phyloP scores from a whole-genome alignment of 1,140 invertebrate genomes.

The Catajapyx aquilonaris region DNA sequence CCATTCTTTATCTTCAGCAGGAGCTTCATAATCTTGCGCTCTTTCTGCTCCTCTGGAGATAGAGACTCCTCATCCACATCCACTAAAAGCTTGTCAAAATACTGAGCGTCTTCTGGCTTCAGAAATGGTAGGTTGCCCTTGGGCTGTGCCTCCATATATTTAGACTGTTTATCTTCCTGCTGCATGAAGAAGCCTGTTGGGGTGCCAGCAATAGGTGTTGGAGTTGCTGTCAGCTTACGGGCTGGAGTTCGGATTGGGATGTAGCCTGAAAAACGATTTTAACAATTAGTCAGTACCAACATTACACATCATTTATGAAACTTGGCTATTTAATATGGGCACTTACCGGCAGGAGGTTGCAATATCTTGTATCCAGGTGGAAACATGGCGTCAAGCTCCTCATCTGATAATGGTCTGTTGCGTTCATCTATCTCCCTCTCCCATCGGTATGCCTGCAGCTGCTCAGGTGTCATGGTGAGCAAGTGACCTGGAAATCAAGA shows the following conservation, averaged over 20 bases:
- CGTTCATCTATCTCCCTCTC: slow-evolving; percentile 96
- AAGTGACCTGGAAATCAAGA: slow-evolving; percentile 44
- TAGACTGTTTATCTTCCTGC: slow-evolving; percentile 58
- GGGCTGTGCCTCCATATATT: slow-evolving; percentile 90
- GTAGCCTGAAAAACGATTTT: slow-evolving; percentile 37
- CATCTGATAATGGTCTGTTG: slow-evolving; percentile 87
- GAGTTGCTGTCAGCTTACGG: slow-evolving; percentile 88
- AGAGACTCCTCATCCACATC: slow-evolving; percentile 95
- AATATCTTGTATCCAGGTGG: slow-evolving; percentile 96
- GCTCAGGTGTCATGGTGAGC: slow-evolving; percentile 96
- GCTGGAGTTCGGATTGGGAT: slow-evolving; percentile 94
- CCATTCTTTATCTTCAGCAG: slow-evolving; percentile 98
- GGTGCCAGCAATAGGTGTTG: slow-evolving; percentile 83
- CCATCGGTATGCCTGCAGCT: slow-evolving; percentile 95
- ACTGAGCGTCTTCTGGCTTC: slow-evolving; percentile 99
- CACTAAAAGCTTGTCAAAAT: slow-evolving; percentile 90
- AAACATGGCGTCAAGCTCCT: slow-evolving; percentile 92
- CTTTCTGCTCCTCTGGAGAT: slow-evolving; percentile 91
- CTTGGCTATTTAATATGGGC: too few species aligned
- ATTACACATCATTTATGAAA: too few species aligned
- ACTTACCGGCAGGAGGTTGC: slow-evolving; percentile 67
- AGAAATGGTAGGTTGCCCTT: slow-evolving; percentile 93
- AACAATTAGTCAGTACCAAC: too few species aligned
- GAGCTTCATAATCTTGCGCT: slow-evolving; percentile 97
- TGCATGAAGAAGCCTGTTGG: slow-evolving; percentile 94